Percentiles rank a stretch among this genome's conserved stretches.
phyloP scores from a whole-genome alignment of 2,888 invertebrate genomes.

The Sphecodes monilicornis region DNA sequence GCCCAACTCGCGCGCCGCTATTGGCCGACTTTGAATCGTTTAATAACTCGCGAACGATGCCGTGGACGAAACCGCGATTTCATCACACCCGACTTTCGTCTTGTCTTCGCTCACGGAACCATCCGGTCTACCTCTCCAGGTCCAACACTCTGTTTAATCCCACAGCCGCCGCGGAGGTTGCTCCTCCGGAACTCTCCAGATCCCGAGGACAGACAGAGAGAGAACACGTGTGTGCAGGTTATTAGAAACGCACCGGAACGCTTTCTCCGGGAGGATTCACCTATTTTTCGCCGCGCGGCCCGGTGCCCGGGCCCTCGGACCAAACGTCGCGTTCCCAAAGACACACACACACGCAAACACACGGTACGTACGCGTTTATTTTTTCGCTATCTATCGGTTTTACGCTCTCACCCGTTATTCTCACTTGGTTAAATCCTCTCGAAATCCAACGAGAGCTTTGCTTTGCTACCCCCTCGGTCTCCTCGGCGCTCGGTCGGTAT shows the following conservation, averaged over 20 bases:
- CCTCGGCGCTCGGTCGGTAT: background rate
- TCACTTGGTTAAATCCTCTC: background rate
- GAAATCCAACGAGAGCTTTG: background rate
- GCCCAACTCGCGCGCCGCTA: background rate
- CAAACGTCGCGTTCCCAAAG: background rate
- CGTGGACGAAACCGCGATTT: constrained; percentile 1
- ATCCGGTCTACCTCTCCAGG: background rate
- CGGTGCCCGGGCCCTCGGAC: background rate
- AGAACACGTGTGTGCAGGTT: constrained; percentile 38
- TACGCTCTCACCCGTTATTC: constrained; percentile 10
- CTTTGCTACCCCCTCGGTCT: background rate
- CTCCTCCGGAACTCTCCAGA: background rate
- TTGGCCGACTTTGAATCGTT: constrained; percentile 13
- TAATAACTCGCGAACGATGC: constrained; percentile 2
- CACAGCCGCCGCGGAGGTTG: background rate
- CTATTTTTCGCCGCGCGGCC: background rate
- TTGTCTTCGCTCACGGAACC: background rate
- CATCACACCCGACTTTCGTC: background rate
- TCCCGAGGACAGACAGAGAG: background rate
- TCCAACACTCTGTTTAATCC: background rate
- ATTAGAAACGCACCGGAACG: constrained; percentile 16
- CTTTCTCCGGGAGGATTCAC: constrained; percentile 23
- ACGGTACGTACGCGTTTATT: background rate
- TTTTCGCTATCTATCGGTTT: constrained; percentile 1
- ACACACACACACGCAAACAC: constrained; percentile 17